phyloP scores from a whole-genome alignment of 2,797 vertebrate genomes.

The Periophthalmus magnuspinnatus region DNA sequence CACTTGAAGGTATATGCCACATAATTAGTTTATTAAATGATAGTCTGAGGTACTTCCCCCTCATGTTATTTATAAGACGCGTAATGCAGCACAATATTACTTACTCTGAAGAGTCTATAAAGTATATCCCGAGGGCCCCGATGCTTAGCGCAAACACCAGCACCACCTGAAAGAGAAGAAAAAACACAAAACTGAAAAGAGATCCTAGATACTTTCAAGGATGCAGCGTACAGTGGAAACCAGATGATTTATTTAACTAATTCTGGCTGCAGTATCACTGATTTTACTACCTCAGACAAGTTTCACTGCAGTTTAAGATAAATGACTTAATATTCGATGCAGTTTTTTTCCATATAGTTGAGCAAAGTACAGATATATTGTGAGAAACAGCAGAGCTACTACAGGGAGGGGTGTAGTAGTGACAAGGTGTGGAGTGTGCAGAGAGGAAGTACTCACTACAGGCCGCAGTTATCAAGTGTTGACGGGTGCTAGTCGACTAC shows the following conservation, averaged over 20 bases:
- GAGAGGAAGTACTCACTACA: slow-evolving; percentile 30
- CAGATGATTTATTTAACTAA: slow-evolving; percentile 25
- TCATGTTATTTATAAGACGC: neutral
- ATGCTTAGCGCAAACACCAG: slow-evolving; percentile 99
- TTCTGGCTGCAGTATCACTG: slow-evolving; percentile 28
- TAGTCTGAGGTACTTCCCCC: neutral
- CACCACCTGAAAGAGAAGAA: slow-evolving; percentile 87
- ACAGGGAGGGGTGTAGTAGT: slow-evolving; percentile 19
- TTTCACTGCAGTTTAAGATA: slow-evolving; percentile 16
- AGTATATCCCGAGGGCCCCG: slow-evolving; percentile 99
- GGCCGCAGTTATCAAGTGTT: slow-evolving; percentile 37
- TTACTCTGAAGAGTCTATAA: slow-evolving; percentile 99
- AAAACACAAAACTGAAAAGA: slow-evolving; percentile 19
- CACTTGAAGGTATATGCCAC: neutral
- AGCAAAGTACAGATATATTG: neutral
- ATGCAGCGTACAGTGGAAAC: slow-evolving; percentile 20
- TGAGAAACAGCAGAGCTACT: slow-evolving; percentile 14
- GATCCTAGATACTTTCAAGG: slow-evolving; percentile 8
- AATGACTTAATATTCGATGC: too few relatives aligned
- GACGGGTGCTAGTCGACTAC: slow-evolving; percentile 21
- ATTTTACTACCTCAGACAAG: slow-evolving; percentile 48
- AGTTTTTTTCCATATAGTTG: too few relatives aligned
- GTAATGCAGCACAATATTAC: slow-evolving; percentile 67
- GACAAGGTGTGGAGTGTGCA: slow-evolving; percentile 14
- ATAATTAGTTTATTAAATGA: neutral